These are phyloP conservation scores for Drosophila paracracens DNA, from an alignment of 2,888 invertebrate genomes.

Conservation along the genomic window DNA sequence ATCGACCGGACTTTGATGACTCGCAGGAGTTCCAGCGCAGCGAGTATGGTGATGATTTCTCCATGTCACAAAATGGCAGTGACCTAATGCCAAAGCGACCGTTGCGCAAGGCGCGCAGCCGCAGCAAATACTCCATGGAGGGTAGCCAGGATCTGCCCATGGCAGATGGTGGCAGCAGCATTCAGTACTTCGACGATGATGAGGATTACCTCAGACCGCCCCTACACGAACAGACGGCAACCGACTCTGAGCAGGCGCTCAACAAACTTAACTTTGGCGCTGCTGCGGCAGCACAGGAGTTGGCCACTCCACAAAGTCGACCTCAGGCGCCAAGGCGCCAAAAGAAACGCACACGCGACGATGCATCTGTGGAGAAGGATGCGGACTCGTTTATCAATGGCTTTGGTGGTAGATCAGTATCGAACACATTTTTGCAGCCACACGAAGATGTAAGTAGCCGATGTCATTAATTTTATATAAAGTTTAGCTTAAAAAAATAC, in stretches of 20 bases:
- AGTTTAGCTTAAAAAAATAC: neutral
- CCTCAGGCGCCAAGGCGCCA: conserved; percentile 84
- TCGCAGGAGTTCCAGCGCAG: conserved; percentile 81
- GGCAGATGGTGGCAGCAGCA: conserved; percentile 81
- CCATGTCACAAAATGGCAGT: conserved; percentile 83
- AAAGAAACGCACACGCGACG: conserved; percentile 80
- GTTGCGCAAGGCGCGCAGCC: conserved; percentile 86
- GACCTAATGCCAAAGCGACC: conserved; percentile 85
- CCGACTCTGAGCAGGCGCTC: conserved; percentile 57
- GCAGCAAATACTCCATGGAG: conserved; percentile 83
- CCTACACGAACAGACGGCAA: conserved; percentile 58
- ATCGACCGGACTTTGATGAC: conserved; percentile 77
- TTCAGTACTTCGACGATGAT: conserved; percentile 84
- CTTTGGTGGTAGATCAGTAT: conserved; percentile 85
- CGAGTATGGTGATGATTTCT: conserved; percentile 83
- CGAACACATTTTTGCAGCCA: conserved; percentile 84
- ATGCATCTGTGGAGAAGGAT: conserved; percentile 83
- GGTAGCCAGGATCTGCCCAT: conserved; percentile 84
- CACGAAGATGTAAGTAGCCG: conserved; percentile 82
- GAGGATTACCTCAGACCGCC: conserved; percentile 83
- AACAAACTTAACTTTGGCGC: conserved; percentile 67
- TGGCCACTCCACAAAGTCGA: conserved; percentile 60
- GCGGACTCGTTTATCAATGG: conserved; percentile 84
- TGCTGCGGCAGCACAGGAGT: conserved; percentile 36
- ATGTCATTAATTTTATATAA: neutral